A percentile compares a stretch with the other conserved stretches of the same genome.
phyloP scores from a whole-genome alignment of 2,888 invertebrate species.

The Epinotia nisella region DNA sequence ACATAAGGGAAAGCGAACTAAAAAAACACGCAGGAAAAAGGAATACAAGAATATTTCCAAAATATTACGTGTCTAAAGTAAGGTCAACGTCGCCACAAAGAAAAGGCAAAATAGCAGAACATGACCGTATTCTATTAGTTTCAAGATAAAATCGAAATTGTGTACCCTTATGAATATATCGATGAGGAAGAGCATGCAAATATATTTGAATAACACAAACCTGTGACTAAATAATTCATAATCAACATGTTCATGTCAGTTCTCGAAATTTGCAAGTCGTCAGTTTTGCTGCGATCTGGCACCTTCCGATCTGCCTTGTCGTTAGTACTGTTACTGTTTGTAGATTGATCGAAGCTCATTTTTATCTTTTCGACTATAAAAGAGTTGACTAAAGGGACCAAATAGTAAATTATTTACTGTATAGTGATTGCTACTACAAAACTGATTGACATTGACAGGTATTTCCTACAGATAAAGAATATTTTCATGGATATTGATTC shows the following conservation, averaged over 20 bases:
- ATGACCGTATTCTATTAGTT: not conserved
- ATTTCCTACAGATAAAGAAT: slow-evolving; percentile 2
- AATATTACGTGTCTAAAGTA: slow-evolving; percentile 5
- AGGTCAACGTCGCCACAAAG: slow-evolving; percentile 25
- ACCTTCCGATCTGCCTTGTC: slow-evolving; percentile 82
- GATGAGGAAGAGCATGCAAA: not conserved
- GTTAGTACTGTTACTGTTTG: slow-evolving; percentile 67
- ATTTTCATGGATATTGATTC: not conserved
- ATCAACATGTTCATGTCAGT: slow-evolving; percentile 98
- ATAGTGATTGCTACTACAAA: slow-evolving; percentile 27
- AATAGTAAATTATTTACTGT: slow-evolving; percentile 36
- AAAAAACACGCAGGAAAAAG: not conserved
- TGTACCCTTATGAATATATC: not conserved
- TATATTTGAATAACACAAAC: slow-evolving; percentile 74
- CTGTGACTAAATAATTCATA: slow-evolving; percentile 99
- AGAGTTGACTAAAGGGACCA: slow-evolving; percentile 4
- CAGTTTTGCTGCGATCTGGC: slow-evolving; percentile 89
- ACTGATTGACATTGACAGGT: slow-evolving; percentile 30
- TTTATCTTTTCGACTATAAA: slow-evolving; percentile 44
- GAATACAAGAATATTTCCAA: not conserved
- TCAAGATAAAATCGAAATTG: not conserved
- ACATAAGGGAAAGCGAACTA: not conserved
- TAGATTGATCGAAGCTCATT: slow-evolving; percentile 75
- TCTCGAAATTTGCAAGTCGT: slow-evolving; percentile 92
- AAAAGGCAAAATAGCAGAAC: not conserved